phyloP scores from a whole-genome alignment of 2,113 vertebrate species.

The Ibidorhyncha struthersii region DNA sequence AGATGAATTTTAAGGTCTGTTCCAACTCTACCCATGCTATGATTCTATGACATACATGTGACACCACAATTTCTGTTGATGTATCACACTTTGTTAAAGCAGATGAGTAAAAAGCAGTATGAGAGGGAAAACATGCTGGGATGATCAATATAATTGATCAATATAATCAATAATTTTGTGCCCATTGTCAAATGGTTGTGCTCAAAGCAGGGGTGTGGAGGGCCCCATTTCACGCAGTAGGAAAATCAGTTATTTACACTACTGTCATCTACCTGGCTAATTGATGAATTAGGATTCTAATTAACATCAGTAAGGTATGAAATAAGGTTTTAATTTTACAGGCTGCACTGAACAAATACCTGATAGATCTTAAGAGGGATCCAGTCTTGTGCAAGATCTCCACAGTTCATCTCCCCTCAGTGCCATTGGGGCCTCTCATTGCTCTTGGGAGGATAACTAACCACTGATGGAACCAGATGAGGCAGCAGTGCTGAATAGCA shows the following conservation, averaged over 20 bases:
- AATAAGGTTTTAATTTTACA: not conserved
- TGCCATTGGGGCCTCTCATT: fast-evolving
- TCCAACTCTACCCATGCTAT: not conserved
- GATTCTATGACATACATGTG: not conserved
- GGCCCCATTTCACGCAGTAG: not conserved
- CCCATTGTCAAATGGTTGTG: not conserved
- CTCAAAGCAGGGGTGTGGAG: not conserved
- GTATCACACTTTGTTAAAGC: not conserved
- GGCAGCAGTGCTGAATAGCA: not conserved
- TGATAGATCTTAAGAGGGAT: not conserved
- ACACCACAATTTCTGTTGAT: not conserved
- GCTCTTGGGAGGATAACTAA: not conserved
- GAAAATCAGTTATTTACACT: not conserved
- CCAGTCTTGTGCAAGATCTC: not conserved
- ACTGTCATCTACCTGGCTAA: not conserved
- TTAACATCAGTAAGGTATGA: not conserved
- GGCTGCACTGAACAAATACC: not conserved
- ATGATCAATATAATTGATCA: not conserved
- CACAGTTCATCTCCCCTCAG: not conserved
- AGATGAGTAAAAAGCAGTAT: not conserved
- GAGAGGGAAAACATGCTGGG: not conserved
- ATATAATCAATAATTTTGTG: not conserved
- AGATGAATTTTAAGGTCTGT: no score
- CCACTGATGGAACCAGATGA: no score
- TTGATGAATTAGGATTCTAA: not conserved